These are phyloP conservation scores for Atta colombica DNA, from an alignment of 1,140 invertebrate genomes.

Conservation along the genomic window DNA sequence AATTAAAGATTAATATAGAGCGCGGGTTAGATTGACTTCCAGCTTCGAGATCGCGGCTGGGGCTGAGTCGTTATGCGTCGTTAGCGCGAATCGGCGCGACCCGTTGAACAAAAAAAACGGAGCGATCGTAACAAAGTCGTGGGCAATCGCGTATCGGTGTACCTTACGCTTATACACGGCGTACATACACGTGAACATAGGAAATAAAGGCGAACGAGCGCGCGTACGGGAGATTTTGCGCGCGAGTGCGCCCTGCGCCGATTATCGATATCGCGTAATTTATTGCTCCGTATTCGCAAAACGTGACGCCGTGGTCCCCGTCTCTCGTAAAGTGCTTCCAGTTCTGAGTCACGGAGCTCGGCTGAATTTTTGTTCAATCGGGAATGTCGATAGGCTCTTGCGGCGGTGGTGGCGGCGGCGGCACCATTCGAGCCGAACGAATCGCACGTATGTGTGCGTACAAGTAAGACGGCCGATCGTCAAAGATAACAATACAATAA, in stretches of 20 bases:
- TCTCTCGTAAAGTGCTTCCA: slow-evolving; percentile 82
- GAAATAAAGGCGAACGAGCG: slow-evolving; percentile 64
- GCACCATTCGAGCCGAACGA: slow-evolving; percentile 69
- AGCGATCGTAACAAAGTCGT: slow-evolving; percentile 52
- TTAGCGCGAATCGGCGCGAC: slow-evolving; percentile 2
- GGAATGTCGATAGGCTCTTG: slow-evolving; percentile 81
- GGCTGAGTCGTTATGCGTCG: slow-evolving; percentile 44
- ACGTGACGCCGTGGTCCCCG: slow-evolving; percentile 80
- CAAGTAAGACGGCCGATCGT: slow-evolving; percentile 65
- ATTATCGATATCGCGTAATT: slow-evolving; percentile 86
- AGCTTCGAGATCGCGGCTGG: slow-evolving; percentile 17
- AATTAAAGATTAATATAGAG: slow-evolving; percentile 31
- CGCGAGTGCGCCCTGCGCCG: slow-evolving; percentile 74
- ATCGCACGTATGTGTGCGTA: slow-evolving; percentile 12
- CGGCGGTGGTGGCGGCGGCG: slow-evolving; percentile 48
- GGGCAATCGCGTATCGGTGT: slow-evolving; percentile 33
- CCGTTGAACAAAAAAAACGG: slow-evolving; percentile 16
- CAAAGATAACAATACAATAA: slow-evolving; percentile 76
- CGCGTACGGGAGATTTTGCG: slow-evolving; percentile 69
- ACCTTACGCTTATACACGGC: slow-evolving; percentile 20
- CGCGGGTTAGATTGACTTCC: neutral
- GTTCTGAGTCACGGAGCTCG: slow-evolving; percentile 80
- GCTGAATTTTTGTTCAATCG: slow-evolving; percentile 83
- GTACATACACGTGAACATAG: slow-evolving; percentile 67
- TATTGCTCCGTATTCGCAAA: slow-evolving; percentile 84